These are phyloP conservation scores for Goniozus legneri DNA, from an alignment of 1,140 invertebrate genomes.

Conservation along the genomic window DNA sequence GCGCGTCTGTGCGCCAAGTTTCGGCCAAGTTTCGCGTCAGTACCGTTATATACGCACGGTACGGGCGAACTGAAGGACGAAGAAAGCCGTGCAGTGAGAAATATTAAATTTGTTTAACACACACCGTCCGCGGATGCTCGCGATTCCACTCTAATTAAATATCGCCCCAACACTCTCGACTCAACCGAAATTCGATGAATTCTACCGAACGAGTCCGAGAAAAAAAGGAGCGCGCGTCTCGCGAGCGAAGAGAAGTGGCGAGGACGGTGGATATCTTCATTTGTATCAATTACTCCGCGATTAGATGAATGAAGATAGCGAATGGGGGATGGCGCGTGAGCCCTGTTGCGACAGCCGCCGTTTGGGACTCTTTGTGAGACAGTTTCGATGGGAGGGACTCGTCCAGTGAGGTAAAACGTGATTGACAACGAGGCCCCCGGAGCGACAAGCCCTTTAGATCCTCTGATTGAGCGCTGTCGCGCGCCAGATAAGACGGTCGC, in stretches of 20 bases:
- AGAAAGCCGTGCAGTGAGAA: slow-evolving; percentile 17
- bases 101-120: slow-evolving; percentile 51
- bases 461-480: slow-evolving; percentile 53
- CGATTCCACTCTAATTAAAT: slow-evolving; percentile 21
- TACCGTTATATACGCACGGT: too few species aligned
- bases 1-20: slow-evolving; percentile 37
- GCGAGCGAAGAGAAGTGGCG: too few species aligned
- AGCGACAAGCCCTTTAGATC: slow-evolving; percentile 41
- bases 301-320: slow-evolving; percentile 54
- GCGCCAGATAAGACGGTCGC: slow-evolving; percentile 44
- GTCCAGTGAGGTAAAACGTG: slow-evolving; percentile 33
- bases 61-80: slow-evolving; percentile 5
- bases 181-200: too few species aligned
- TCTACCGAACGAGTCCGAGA: too few species aligned
- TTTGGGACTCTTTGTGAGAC: too few species aligned
- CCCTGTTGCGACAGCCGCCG: too few species aligned
- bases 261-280: slow-evolving; percentile 49
- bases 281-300: slow-evolving; percentile 56
- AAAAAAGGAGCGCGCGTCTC: too few species aligned
- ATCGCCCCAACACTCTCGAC: background rate
- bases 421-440: slow-evolving; percentile 48
- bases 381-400: slow-evolving; percentile 11
- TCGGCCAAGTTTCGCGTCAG: slow-evolving; percentile 35
- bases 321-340: slow-evolving; percentile 1
- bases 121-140: too few species aligned